Conservation (phyloP, 2,888 invertebrate species). For the Pegoplata infirma region DNA sequence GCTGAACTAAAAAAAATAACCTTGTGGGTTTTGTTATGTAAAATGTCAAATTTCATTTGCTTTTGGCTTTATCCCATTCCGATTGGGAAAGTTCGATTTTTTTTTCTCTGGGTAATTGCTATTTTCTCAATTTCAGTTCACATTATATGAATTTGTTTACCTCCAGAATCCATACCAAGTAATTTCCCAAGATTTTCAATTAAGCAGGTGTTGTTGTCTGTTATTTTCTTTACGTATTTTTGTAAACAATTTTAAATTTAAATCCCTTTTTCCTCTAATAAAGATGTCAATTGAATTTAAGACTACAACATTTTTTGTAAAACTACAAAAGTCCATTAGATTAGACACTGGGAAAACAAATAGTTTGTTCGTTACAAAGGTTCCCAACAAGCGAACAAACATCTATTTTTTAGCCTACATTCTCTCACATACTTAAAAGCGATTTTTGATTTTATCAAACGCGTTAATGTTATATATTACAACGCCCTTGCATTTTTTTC, state of each 20-base stretch:
- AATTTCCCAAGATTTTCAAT: neutral
- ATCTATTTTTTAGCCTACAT: conserved; percentile 54
- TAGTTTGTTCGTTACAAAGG: neutral
- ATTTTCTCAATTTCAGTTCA: too few relatives aligned
- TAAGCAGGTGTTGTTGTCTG: conserved; percentile 30
- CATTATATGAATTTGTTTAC: too few relatives aligned
- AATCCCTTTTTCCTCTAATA: conserved; percentile 42
- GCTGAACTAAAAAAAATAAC: too few relatives aligned
- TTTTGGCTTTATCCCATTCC: too few relatives aligned
- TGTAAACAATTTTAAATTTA: too few relatives aligned
- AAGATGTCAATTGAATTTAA: conserved; percentile 60
- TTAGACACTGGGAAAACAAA: neutral
- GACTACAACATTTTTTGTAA: conserved; percentile 40
- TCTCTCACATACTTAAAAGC: conserved; percentile 12
- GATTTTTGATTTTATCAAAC: conserved; percentile 52
- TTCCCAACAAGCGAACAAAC: conserved; percentile 2
- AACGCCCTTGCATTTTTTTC: conserved; percentile 46
- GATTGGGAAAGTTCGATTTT: too few relatives aligned
- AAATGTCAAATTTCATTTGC: too few relatives aligned
- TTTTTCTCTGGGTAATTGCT: too few relatives aligned
- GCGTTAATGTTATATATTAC: conserved; percentile 56
- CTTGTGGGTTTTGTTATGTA: too few relatives aligned
- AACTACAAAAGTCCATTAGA: conserved; percentile 62
- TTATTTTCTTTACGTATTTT: too few relatives aligned
- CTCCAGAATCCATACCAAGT: neutral